A percentile compares a stretch with the other conserved stretches of the same genome.
Conservation (phyloP, 2,797 vertebrate species). For the Chaetophractus vellerosus region DNA sequence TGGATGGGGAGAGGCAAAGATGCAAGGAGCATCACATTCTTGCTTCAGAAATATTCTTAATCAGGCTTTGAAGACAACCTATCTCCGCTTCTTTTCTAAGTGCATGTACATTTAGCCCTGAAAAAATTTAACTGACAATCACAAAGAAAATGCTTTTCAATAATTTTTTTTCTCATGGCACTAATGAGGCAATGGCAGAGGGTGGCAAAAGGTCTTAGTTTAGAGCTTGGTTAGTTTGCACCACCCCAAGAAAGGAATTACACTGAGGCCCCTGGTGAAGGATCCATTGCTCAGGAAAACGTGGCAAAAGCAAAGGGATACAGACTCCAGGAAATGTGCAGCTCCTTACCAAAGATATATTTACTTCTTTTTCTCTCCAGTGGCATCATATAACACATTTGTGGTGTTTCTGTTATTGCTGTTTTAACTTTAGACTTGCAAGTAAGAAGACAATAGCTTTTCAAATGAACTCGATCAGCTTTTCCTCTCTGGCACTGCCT, state of each 20-base stretch:
- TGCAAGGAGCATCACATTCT: neutral
- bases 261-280: neutral
- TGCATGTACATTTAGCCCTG: neutral
- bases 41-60: neutral
- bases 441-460: neutral
- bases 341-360: neutral
- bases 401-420: neutral
- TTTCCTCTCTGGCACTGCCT: neutral
- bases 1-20: neutral
- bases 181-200: neutral
- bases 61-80: neutral
- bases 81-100: neutral
- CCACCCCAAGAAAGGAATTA: neutral
- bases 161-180: neutral
- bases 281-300: neutral
- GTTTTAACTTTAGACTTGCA: neutral
- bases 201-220: neutral
- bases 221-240: neutral
- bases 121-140: neutral
- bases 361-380: neutral
- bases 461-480: neutral
- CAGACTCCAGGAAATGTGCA: neutral
- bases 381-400: neutral
- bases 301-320: neutral
- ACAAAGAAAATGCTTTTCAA: constrained; percentile 26